Conservation (phyloP, 2,797 vertebrate species). For the Dallia pectoralis region DNA sequence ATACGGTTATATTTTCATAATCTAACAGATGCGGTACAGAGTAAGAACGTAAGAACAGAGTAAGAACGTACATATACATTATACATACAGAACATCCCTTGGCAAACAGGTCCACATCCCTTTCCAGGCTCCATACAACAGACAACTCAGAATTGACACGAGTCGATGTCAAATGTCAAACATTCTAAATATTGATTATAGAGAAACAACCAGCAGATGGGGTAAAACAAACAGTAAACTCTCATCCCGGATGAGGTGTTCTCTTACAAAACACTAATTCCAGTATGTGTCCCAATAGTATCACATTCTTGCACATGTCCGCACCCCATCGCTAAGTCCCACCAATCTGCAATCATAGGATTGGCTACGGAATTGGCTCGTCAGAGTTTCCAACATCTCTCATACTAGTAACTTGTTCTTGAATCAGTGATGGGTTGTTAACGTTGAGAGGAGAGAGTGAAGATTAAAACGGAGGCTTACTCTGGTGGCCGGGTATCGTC, state of each 20-base stretch:
- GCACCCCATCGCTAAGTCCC: not conserved
- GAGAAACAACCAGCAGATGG: not conserved
- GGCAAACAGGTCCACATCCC: slow-evolving; percentile 16
- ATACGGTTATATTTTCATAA: no score
- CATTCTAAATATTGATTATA: not conserved
- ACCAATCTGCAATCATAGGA: not conserved
- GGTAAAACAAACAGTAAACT: not conserved
- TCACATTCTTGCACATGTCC: not conserved
- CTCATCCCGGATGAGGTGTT: no score
- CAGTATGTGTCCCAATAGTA: not conserved
- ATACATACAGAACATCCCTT: slow-evolving; percentile 5
- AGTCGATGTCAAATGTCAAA: no score
- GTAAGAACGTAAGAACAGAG: slow-evolving; percentile 1
- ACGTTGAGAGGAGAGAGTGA: not conserved
- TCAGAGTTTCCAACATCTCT: not conserved
- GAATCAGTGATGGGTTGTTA: not conserved
- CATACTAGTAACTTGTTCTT: not conserved
- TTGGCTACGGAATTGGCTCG: not conserved
- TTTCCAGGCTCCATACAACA: not conserved
- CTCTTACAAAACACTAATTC: no score
- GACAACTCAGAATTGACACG: not conserved
- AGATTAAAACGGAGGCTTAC: slow-evolving; percentile 72
- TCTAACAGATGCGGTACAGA: not conserved
- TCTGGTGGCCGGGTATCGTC: slow-evolving; percentile 89
- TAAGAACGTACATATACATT: not conserved